Percentiles rank a stretch among this genome's conserved stretches.
Conservation (phyloP, 2,113 vertebrate species). For the Plecotus auritus region DNA sequence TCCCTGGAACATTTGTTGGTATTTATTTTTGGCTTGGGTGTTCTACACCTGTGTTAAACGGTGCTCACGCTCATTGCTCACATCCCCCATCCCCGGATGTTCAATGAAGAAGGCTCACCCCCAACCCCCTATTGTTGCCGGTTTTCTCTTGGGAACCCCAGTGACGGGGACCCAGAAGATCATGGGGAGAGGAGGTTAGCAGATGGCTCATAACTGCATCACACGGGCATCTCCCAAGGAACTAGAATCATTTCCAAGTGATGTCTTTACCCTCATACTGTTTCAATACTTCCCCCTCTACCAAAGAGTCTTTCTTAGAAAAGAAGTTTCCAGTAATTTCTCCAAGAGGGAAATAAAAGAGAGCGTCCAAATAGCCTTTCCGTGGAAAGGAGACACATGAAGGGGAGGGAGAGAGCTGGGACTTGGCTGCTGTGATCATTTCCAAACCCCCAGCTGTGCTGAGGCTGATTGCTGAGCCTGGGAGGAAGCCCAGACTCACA, state of each 20-base stretch:
- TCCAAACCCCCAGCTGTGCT: rapidly evolving
- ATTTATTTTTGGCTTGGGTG: constrained; percentile 32
- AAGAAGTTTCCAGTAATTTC: constrained; percentile 4
- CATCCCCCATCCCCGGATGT: background rate
- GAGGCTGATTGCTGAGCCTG: background rate
- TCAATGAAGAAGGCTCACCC: background rate
- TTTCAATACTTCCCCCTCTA: background rate
- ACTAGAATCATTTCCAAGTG: constrained; percentile 21
- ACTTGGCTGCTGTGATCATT: background rate
- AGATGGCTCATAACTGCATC: constrained; percentile 38
- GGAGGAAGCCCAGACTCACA: background rate
- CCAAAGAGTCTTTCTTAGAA: background rate
- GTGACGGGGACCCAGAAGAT: background rate
- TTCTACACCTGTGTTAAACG: constrained; percentile 26
- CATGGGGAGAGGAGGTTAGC: background rate
- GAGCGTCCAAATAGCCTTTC: background rate
- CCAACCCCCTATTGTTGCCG: background rate
- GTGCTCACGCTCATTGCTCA: background rate
- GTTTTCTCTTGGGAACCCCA: background rate
- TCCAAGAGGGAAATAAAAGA: background rate
- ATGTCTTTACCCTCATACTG: constrained; percentile 26
- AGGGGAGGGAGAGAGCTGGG: background rate
- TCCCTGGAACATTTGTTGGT: constrained; percentile 42
- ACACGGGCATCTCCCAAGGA: constrained; percentile 41
- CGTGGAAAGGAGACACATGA: background rate